Base-by-base conservation (phyloP, 1,140 invertebrate species). In the Potamilus streckersoni region DNA sequence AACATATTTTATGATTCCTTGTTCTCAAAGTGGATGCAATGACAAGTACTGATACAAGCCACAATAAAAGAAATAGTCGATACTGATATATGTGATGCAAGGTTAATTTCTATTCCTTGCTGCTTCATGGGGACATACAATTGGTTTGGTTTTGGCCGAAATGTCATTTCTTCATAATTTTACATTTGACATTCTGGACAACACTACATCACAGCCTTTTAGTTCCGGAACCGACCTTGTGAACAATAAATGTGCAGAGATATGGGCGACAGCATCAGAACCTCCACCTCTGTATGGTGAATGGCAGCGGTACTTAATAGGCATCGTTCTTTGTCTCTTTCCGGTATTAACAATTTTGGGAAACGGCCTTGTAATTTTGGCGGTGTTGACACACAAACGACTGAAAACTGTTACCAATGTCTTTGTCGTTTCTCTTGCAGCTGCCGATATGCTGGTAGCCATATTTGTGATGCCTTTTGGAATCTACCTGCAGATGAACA, bases 381-480 rank as follows among this genome's bases (percentile, higher is more conserved):
- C 97, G 69, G 96, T 98, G 57, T 95, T 95, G 19, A 84, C 85
- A 1, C 83, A 85, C 80, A 79, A 83, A 69, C 79, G 83, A 20
- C 92, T 98, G 71, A 92, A 96, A 83, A 93, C 96, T 80, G 96
- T 98, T 80, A 96, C 96, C 63, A 99, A 98, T 90, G 92, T 97
- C 71, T 98, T 99, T 91, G 92, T 98, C 81, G 97, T 96, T 57
- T 98, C 96, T 8, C 91, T 99, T 80, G 97, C 97, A 20, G 95
- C 98, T 76, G 97, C 97, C 68, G 97, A 99, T 90, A 94, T 98
- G 82, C 94, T 98, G 85, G 97, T 99, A 31, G 92, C 94, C 1
- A 79, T 88, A 65, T 90, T 95, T 17, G 93, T 96, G 11, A 94
- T 96, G 85, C 93, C 94, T 5, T 95, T 96, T 79, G 90, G 89